These are phyloP conservation scores for Drosophila hamatofila DNA, from an alignment of 2,888 invertebrate genomes.

Conservation along the genomic window DNA sequence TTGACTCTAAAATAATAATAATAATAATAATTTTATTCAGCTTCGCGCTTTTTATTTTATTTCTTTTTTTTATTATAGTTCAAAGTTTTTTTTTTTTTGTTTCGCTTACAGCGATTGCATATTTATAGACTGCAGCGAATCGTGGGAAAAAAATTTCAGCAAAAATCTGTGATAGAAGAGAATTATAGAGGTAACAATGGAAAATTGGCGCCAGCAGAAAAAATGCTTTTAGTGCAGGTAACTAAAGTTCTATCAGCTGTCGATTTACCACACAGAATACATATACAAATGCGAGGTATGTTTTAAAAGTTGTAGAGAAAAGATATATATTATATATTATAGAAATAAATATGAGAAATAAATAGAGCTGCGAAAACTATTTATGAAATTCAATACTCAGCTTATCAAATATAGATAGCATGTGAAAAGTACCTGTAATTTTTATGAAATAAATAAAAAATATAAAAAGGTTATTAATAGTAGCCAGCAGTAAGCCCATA, in stretches of 20 bases:
- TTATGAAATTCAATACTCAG: too few relatives aligned
- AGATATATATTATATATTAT: background rate
- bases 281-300: constrained; percentile 10
- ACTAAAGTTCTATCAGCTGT: constrained; percentile 9
- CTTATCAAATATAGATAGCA: too few relatives aligned
- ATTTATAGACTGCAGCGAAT: constrained; percentile 32
- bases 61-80: background rate
- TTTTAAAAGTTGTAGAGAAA: background rate
- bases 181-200: constrained; percentile 9
- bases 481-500: background rate
- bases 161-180: constrained; percentile 3
- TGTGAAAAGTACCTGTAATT: too few relatives aligned
- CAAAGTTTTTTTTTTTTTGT: background rate
- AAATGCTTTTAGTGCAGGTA: constrained; percentile 33
- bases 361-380: background rate
- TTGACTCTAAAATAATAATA: background rate
- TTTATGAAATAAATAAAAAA: background rate
- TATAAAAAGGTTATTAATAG: background rate
- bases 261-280: background rate
- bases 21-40: background rate
- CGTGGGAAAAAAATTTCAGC: background rate
- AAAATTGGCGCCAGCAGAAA: constrained; percentile 21
- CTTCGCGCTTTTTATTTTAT: background rate
- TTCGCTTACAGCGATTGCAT: constrained; percentile 17
- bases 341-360: background rate